Evolutionary conservation across 2,113 vertebrate genomes (phyloP).

Genomic region (Chaetura pelagica): DNA sequence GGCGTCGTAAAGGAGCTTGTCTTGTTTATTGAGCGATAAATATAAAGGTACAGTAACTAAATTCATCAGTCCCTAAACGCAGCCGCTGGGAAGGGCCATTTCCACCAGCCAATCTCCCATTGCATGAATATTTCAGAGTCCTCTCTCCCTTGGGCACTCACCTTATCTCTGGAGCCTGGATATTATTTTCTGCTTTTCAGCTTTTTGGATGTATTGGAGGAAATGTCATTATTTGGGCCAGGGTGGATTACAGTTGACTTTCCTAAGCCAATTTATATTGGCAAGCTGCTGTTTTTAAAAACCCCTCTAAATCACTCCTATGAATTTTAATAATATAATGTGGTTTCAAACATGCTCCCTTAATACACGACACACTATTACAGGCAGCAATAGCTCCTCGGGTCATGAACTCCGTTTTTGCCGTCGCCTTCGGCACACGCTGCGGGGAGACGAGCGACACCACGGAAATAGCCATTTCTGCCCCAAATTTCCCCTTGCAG

Average conservation of each 20-base stretch:
- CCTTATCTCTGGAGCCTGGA: constrained; percentile 66
- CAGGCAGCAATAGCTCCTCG: not conserved
- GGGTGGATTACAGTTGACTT: constrained; percentile 67
- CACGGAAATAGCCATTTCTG: not conserved
- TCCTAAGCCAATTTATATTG: constrained; percentile 74
- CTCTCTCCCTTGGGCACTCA: constrained; percentile 21
- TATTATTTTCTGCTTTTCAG: constrained; percentile 73
- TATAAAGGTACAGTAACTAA: constrained; percentile 63
- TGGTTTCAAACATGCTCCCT: constrained; percentile 40
- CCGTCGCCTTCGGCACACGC: not conserved
- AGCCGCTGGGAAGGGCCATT: constrained; percentile 42
- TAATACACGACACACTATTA: constrained; percentile 47
- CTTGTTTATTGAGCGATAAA: constrained; percentile 71
- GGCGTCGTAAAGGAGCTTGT: not conserved
- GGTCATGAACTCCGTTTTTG: constrained; percentile 13
- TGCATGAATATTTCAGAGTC: constrained; percentile 69
- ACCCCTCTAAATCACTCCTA: constrained; percentile 64
- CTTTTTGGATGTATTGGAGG: constrained; percentile 60
- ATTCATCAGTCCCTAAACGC: constrained; percentile 65
- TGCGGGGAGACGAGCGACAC: not conserved
- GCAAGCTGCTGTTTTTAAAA: constrained; percentile 64
- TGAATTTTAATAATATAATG: constrained; percentile 66
- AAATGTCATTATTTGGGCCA: constrained; percentile 71
- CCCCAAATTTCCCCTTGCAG: not conserved
- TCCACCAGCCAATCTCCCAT: constrained; percentile 45